Evolutionary conservation across 2,797 vertebrate species (phyloP).

Genomic region (Otolemur crassicaudatus): DNA sequence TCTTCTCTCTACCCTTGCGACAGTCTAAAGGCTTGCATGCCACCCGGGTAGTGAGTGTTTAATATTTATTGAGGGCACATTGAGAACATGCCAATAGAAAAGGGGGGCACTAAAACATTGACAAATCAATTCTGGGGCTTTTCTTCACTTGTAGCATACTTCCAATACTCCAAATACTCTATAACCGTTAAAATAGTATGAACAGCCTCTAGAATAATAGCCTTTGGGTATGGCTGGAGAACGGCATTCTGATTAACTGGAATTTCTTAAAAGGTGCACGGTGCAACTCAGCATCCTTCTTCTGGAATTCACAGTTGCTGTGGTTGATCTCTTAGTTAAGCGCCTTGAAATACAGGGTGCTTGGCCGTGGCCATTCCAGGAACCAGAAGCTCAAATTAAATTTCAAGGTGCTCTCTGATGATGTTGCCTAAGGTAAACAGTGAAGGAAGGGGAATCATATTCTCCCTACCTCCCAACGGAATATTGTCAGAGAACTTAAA

Average conservation of each 20-base stretch:
- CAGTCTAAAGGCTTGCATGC: constrained; percentile 68
- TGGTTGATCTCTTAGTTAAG: background rate
- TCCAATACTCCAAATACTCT: constrained; percentile 8
- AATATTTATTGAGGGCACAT: constrained; percentile 71
- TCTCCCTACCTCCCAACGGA: background rate
- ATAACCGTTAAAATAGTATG: constrained; percentile 51
- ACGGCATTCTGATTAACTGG: constrained; percentile 1
- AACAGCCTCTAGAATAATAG: background rate
- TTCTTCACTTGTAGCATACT: background rate
- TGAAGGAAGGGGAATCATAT: background rate
- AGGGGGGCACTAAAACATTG: constrained; percentile 60
- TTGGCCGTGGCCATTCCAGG: background rate
- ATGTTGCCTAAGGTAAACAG: constrained; percentile 38
- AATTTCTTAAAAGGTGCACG: constrained; percentile 5
- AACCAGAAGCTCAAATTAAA: constrained; percentile 8
- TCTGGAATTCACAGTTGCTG: constrained; percentile 4
- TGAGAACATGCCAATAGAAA: constrained; percentile 59
- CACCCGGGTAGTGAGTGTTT: constrained; percentile 60
- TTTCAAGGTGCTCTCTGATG: constrained; percentile 10
- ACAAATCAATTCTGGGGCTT: constrained; percentile 58
- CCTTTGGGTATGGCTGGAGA: background rate
- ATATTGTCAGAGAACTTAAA: background rate
- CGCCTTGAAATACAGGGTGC: background rate
- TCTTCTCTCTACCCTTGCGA: constrained; percentile 62
- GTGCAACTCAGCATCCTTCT: background rate